These are phyloP conservation scores for Amphipoea lucens DNA, from an alignment of 2,888 invertebrate species.

Conservation along the genomic window DNA sequence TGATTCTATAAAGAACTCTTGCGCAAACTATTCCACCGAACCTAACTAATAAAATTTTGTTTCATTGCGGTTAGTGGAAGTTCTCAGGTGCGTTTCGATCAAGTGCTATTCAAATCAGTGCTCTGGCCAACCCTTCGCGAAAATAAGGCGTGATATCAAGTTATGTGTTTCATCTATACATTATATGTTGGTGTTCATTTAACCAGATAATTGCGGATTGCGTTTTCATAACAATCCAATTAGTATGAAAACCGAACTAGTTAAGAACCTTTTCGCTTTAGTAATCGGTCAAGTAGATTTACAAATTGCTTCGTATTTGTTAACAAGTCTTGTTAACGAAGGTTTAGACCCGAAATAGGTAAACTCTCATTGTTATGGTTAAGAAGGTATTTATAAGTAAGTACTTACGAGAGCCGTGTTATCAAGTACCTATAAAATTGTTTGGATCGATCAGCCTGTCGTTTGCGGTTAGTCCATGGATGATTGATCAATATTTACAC, in stretches of 20 bases:
- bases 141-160: neutral
- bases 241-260: constrained; percentile 9
- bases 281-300: constrained; percentile 11
- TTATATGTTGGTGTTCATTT: neutral
- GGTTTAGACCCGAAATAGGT: neutral
- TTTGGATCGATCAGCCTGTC: constrained; percentile 16
- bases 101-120: too few species aligned
- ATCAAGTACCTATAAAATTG: neutral
- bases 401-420: neutral
- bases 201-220: neutral
- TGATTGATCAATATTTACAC: neutral
- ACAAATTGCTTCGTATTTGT: constrained; percentile 24
- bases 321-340: neutral
- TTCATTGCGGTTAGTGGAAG: too few species aligned
- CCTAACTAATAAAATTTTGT: too few species aligned
- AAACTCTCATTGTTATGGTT: neutral
- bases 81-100: too few species aligned
- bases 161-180: neutral
- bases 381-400: neutral
- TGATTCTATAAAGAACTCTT: too few species aligned
- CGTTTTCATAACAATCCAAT: constrained; percentile 22
- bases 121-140: too few species aligned
- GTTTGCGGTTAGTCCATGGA: neutral
- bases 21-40: too few species aligned
- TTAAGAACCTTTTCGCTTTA: neutral